Base-by-base conservation (phyloP, 2,888 invertebrate genomes). In the Amiota mariae region DNA sequence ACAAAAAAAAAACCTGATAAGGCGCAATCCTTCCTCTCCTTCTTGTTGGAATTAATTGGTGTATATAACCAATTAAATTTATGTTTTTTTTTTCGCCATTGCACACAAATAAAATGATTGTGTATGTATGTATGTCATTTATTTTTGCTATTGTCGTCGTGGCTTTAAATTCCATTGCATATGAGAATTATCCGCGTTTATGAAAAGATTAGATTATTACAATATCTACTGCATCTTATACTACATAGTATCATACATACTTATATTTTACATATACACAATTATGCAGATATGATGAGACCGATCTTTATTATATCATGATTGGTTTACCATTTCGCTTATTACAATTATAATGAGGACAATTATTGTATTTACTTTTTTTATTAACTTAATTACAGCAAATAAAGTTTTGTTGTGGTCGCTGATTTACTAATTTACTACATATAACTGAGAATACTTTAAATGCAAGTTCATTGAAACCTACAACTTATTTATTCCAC, bases 1-100 rank as follows among this genome's bases (percentile, higher is more conserved):
- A n/a, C 24, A 24, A 1, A 24, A 24, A 24, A 24, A 24, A 24
- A 3, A 24, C 24, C 24, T 24, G 24, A 24, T 20, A 36, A 68
- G 20, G 10, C 13, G 59, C 1, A 59, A 18, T 20, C 59, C 20
- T 36, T 15, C 12, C 63, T 36, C 13, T 64, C n/a, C 11, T 51
- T 20, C 24, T 24, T 24, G 36, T 24, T 13, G 13, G 36, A 68
- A 68, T 51, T 51, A 68, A 68, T 68, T 68, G 51, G 54, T 54
- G 54, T 68, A 54, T 46, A 18, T 48, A 51, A 54, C 67, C 67
- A 68, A 68, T 68, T 68, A 68, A 68, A 68, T 54, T 68, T 68
- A 36, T 12, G 36, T 36, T 51, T 68, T 12, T 13, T 20, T 51
- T 68, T 12, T 13, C 13, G 51, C n/a, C 11, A 8, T 24, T 54